Evolutionary conservation across 2,113 vertebrate genomes (phyloP).

Genomic region (Dasyprocta punctata): DNA sequence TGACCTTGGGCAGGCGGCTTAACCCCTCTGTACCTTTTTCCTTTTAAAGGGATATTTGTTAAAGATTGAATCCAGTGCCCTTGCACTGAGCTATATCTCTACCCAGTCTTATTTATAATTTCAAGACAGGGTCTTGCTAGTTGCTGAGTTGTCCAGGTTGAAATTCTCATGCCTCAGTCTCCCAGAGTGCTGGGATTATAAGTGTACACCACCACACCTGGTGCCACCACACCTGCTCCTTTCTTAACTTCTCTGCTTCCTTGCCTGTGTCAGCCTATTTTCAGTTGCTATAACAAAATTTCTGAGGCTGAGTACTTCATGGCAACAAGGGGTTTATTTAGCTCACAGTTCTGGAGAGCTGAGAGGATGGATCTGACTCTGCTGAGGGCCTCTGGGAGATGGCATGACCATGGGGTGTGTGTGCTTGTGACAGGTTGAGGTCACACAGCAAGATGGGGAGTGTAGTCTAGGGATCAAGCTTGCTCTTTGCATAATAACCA

Average conservation of each 20-base stretch:
- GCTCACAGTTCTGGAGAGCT: neutral
- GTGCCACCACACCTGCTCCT: neutral
- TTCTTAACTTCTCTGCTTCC: neutral
- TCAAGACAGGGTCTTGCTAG: neutral
- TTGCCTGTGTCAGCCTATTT: neutral
- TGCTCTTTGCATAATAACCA: neutral
- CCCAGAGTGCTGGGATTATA: neutral
- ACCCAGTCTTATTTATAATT: neutral
- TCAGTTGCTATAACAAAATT: neutral
- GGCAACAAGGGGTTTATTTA: neutral
- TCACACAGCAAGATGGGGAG: neutral
- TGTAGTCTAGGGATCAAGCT: neutral
- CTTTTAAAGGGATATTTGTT: neutral
- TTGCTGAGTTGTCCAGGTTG: neutral
- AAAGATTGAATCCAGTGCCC: neutral
- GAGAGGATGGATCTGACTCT: neutral
- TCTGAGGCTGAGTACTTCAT: neutral
- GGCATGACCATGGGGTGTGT: neutral
- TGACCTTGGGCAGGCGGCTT: neutral
- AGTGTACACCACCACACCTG: neutral
- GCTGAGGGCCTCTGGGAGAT: neutral
- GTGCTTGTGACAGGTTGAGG: no score
- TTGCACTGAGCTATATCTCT: neutral
- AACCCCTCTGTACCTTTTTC: neutral
- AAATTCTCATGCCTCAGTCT: neutral